A percentile compares a stretch with the other conserved stretches of the same genome.
phyloP scores from a whole-genome alignment of 2,888 invertebrate species.

The Callyntrura guangdongensis region DNA sequence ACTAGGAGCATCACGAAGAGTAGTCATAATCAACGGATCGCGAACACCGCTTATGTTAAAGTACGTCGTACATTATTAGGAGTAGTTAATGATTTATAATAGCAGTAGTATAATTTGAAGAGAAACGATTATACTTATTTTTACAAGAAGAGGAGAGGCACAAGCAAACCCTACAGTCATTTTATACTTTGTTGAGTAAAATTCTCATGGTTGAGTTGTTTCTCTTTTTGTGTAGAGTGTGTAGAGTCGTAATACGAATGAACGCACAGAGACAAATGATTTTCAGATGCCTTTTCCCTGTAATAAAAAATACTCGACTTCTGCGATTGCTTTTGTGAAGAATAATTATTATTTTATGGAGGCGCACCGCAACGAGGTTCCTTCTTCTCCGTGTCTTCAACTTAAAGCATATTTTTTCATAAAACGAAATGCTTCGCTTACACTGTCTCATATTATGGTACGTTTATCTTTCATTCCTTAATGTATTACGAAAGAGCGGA shows the following conservation, averaged over 20 bases:
- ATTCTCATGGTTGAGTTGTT: slow-evolving; percentile 42
- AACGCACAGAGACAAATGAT: slow-evolving; percentile 26
- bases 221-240: neutral
- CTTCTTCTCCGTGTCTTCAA: neutral
- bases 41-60: neutral
- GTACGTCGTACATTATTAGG: neutral
- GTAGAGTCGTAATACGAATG: neutral
- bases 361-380: neutral
- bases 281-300: slow-evolving; percentile 25
- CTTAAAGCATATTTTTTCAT: neutral
- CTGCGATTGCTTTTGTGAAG: neutral
- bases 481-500: neutral
- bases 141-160: neutral
- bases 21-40: neutral
- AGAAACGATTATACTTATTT: slow-evolving; percentile 40
- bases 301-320: slow-evolving; percentile 43
- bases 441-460: too few species aligned
- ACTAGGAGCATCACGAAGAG: neutral
- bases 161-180: slow-evolving; percentile 4
- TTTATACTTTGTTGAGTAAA: slow-evolving; percentile 33
- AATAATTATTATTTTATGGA: slow-evolving; percentile 65
- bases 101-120: slow-evolving; percentile 35
- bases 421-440: neutral
- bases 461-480: too few species aligned
- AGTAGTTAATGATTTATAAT: slow-evolving; percentile 68